Evolutionary conservation across 2,113 vertebrate genomes (phyloP).

Genomic region (Indicator indicator): DNA sequence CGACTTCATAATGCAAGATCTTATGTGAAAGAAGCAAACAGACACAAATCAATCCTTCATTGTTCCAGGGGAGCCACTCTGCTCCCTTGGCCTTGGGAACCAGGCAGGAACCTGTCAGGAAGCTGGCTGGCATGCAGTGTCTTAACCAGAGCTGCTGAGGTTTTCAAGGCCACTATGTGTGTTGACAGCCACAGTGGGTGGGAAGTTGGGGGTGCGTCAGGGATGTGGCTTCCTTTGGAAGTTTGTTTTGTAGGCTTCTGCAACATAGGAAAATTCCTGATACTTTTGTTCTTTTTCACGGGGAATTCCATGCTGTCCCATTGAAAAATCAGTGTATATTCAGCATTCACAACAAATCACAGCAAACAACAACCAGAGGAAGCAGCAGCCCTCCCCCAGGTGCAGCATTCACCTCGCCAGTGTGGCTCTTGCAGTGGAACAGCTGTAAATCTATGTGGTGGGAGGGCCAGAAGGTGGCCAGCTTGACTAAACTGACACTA

Average conservation of each 20-base stretch:
- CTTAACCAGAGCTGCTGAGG: background rate
- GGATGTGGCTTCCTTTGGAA: background rate
- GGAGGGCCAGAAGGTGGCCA: background rate
- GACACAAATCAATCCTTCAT: accelerated
- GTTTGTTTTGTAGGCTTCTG: background rate
- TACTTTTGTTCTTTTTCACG: background rate
- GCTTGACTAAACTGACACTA: background rate
- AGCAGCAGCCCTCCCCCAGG: background rate
- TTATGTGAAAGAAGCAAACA: background rate
- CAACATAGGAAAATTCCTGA: background rate
- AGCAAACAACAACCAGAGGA: background rate
- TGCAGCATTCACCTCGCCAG: background rate
- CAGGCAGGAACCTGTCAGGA: background rate
- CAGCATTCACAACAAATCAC: background rate
- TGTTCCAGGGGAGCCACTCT: background rate
- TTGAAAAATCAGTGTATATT: background rate
- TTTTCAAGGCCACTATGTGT: background rate
- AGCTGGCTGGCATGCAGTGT: accelerated
- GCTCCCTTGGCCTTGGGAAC: background rate
- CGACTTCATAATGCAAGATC: background rate
- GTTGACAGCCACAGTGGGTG: background rate
- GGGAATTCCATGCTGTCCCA: background rate
- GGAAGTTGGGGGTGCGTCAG: background rate
- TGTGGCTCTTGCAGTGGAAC: background rate
- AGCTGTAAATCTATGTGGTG: accelerated